These are phyloP conservation scores for Heliconius erato DNA, from an alignment of 2,888 invertebrate species.

Conservation along the genomic window DNA sequence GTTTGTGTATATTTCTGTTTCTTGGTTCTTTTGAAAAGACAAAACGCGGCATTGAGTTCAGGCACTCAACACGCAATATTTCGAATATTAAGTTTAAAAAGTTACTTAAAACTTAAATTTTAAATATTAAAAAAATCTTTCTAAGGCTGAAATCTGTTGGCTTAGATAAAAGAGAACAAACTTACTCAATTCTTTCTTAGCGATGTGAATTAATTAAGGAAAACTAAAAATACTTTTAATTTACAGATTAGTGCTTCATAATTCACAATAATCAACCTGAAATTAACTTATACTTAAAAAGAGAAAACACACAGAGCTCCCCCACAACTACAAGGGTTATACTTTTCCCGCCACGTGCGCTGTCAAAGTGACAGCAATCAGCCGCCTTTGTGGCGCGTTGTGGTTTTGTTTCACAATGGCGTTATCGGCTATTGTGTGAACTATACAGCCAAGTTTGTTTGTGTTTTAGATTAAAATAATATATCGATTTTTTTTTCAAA, in stretches of 20 bases:
- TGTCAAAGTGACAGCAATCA: conserved; percentile 58
- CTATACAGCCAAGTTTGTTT: conserved; percentile 18
- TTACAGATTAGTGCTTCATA: background rate
- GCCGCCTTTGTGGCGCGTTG: conserved; percentile 55
- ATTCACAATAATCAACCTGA: background rate
- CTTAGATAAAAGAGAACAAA: background rate
- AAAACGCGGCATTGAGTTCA: too few species aligned
- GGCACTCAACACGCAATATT: too few species aligned
- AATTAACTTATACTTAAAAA: conserved; percentile 24
- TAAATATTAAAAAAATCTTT: too few species aligned
- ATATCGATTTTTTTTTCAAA: background rate
- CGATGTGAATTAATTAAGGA: background rate
- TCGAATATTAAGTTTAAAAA: too few species aligned
- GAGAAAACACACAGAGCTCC: conserved; percentile 28
- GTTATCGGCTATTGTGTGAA: conserved; percentile 30
- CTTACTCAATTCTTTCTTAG: background rate
- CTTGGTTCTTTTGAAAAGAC: too few species aligned
- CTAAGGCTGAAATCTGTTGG: too few species aligned
- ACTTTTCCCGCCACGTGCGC: conserved; percentile 54
- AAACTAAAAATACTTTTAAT: background rate
- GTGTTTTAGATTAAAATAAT: background rate
- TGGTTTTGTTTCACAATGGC: conserved; percentile 41
- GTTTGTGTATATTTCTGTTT: background rate
- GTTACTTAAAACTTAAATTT: too few species aligned
- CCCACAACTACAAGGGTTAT: conserved; percentile 45